phyloP scores from a whole-genome alignment of 2,113 vertebrate genomes.

The Microcebus tavaratra region DNA sequence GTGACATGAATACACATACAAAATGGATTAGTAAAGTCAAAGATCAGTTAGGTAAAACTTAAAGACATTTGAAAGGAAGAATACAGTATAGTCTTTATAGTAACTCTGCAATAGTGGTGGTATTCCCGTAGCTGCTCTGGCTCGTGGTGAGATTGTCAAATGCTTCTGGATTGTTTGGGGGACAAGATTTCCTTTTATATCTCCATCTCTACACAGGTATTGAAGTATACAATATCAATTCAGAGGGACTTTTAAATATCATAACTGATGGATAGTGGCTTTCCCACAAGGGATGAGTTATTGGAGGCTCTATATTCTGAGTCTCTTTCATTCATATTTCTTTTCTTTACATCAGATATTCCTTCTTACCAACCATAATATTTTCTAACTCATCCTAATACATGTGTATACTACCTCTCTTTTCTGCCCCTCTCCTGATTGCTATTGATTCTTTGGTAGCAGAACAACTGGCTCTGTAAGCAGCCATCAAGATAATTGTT shows the following conservation, averaged over 20 bases:
- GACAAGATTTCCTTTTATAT: neutral
- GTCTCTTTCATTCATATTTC: neutral
- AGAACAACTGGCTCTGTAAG: neutral
- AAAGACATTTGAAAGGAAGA: neutral
- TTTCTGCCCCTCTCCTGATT: neutral
- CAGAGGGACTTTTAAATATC: neutral
- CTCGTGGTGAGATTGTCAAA: neutral
- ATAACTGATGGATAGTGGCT: neutral
- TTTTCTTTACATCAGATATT: neutral
- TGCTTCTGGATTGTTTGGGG: neutral
- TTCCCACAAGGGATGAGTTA: neutral
- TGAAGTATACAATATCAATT: neutral
- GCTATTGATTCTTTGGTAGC: neutral
- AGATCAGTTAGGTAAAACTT: neutral
- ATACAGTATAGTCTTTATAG: neutral
- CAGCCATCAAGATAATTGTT: neutral
- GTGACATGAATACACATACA: neutral
- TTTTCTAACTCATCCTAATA: neutral
- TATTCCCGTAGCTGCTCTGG: neutral
- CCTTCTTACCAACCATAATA: neutral
- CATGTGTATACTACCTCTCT: rapidly evolving
- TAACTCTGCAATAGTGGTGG: rapidly evolving
- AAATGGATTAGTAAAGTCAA: neutral
- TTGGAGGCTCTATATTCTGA: neutral
- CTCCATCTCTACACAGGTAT: neutral